Percentiles rank a stretch among this genome's conserved stretches.
These are phyloP conservation scores for Tachina fera DNA, from an alignment of 2,888 invertebrate genomes.

Conservation along the genomic window DNA sequence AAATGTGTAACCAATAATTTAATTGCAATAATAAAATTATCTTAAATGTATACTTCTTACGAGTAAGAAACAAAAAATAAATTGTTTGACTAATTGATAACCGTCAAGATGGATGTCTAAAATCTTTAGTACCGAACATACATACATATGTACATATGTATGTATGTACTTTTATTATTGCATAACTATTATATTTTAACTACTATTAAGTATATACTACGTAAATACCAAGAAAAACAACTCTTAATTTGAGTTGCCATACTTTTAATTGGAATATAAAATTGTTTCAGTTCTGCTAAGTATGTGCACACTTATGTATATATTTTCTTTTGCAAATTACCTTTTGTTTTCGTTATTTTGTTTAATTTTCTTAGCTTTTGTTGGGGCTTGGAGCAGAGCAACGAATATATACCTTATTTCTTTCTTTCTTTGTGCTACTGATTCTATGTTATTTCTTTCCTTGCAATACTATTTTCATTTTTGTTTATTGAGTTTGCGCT, in stretches of 20 bases:
- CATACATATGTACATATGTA: too few relatives aligned
- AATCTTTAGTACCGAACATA: too few relatives aligned
- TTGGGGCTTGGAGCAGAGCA: conserved; percentile 35
- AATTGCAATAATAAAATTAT: too few relatives aligned
- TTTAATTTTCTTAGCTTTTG: conserved; percentile 41
- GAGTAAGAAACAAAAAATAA: too few relatives aligned
- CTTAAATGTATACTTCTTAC: too few relatives aligned
- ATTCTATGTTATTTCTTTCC: conserved; percentile 37
- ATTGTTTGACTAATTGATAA: too few relatives aligned
- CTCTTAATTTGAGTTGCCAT: conserved; percentile 1
- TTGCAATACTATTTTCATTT: conserved; percentile 20
- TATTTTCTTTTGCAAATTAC: neutral
- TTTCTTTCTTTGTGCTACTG: conserved; percentile 17
- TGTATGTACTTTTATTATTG: too few relatives aligned
- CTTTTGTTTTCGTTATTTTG: conserved; percentile 4
- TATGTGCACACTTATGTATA: neutral
- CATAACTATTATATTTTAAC: too few relatives aligned
- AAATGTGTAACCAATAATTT: too few relatives aligned
- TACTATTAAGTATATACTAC: too few relatives aligned
- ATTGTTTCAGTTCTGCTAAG: neutral
- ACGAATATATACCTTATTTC: conserved; percentile 23
- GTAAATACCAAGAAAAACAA: neutral
- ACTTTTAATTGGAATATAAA: neutral
- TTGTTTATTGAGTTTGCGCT: conserved; percentile 64
- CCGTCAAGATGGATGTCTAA: too few relatives aligned